Base-by-base conservation (phyloP, 1,140 invertebrate species). In the Diuraphis noxia region DNA sequence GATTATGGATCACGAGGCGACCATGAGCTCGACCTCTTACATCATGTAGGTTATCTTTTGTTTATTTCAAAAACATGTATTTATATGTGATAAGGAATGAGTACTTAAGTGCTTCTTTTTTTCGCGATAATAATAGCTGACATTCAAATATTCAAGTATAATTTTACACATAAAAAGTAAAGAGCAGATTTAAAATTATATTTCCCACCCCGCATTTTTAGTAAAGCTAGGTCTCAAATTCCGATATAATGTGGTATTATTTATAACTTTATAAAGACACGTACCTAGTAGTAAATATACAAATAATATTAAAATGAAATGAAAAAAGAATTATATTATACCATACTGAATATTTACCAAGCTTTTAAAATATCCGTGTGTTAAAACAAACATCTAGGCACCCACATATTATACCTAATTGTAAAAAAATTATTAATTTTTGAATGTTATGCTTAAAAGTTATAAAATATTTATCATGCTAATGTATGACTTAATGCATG, bases 1-100 rank as follows among this genome's bases (percentile, higher is more conserved):
- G 72, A 90, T 90, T 90, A 81, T 90, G 36, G 63, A 90, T 90
- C 88, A 90, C 88, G 88, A 90, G 88, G 56, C 25, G 30, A 90
- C 56, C 88, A 90, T 90, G 72, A 46, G 88, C 46, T 90, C 88
- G 88, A 88, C 63, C 52, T 38, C 38, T 90, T 90, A 77, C 41
- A 90, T 90, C 72, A 90, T 79, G 49, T 77, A 77, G 63, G 87
- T 88, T 88, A 88, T 90, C 88, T 79, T 38, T 88, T 72, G 21
- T 56, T 72, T 63, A 88, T 88, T n/a, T 41, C 52, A 38, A 88
- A 77, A 38, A 72, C 56, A 77, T 52, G 84, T 36, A 86, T 86
- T 86, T 52, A 49, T 79, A 77, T 41, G n/a, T 36, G 85, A 49
- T 36, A 38, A 4, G 19, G 25, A 25, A 49, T 49, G n/a, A 36